A percentile compares a stretch with the other conserved stretches of the same genome.
These are phyloP conservation scores for Sapajus apella DNA, from an alignment of 2,113 vertebrate genomes.

Conservation along the genomic window DNA sequence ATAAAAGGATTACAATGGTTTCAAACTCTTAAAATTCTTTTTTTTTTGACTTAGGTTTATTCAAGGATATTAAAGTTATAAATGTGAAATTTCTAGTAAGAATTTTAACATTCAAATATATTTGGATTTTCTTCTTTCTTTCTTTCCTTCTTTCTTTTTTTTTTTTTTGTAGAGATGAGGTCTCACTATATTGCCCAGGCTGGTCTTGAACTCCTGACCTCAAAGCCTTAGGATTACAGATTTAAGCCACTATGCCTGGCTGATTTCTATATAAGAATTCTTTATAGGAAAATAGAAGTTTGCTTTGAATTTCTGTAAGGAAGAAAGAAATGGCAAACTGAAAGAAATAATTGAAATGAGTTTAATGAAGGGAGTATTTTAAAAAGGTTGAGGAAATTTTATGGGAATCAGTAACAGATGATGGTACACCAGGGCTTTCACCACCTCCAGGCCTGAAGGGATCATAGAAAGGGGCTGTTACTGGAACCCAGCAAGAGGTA, in stretches of 20 bases:
- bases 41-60: not conserved
- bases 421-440: not conserved
- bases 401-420: not conserved
- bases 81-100: not conserved
- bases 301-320: slow-evolving; percentile 3
- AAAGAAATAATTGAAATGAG: slow-evolving; percentile 25
- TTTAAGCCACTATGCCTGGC: too few relatives aligned
- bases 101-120: slow-evolving; percentile 15
- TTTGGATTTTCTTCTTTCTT: not conserved
- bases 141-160: not conserved
- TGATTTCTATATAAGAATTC: not conserved
- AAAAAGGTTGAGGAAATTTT: not conserved
- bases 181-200: too few relatives aligned
- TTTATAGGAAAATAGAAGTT: slow-evolving; percentile 13
- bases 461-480: not conserved
- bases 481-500: not conserved
- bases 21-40: slow-evolving; percentile 24
- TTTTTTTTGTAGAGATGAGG: not conserved
- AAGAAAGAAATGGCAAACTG: slow-evolving; percentile 45
- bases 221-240: too few relatives aligned
- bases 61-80: slow-evolving; percentile 29
- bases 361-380: not conserved
- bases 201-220: too few relatives aligned
- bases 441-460: not conserved
- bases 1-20: not conserved